Percentiles rank a stretch among this genome's conserved stretches.
These are phyloP conservation scores for Notechis scutatus DNA, from an alignment of 2,113 vertebrate species.

Conservation along the genomic window DNA sequence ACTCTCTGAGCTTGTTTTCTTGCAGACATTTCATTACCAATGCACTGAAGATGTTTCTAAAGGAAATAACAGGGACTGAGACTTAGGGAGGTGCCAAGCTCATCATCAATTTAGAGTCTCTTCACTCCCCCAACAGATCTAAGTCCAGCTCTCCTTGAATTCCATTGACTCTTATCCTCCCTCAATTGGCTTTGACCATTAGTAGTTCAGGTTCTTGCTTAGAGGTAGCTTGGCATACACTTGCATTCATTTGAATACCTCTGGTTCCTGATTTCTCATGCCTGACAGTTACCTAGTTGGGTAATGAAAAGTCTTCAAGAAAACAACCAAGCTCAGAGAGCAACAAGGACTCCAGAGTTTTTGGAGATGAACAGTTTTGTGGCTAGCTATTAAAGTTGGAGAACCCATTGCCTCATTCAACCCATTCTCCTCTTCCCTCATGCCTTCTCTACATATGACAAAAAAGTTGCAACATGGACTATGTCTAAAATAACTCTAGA, in stretches of 20 bases:
- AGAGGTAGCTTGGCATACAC: background rate
- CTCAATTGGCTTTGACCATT: background rate
- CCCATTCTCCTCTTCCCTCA: background rate
- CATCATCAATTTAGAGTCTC: background rate
- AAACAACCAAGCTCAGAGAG: background rate
- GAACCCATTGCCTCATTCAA: background rate
- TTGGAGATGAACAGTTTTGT: background rate
- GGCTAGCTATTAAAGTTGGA: background rate
- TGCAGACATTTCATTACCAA: background rate
- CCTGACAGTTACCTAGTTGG: background rate
- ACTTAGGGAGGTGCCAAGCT: background rate
- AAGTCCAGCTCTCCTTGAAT: background rate
- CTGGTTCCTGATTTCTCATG: background rate
- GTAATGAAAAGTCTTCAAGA: background rate
- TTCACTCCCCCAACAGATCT: background rate
- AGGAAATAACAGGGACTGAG: background rate
- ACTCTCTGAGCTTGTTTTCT: background rate
- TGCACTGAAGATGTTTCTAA: background rate
- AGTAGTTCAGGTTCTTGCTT: background rate
- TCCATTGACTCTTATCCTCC: background rate
- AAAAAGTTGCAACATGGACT: background rate
- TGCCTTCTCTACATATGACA: background rate
- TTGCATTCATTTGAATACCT: background rate
- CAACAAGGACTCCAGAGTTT: background rate
- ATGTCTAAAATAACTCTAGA: background rate